These are phyloP conservation scores for Baryphthengus martii DNA, from an alignment of 2,113 vertebrate genomes.

Conservation along the genomic window DNA sequence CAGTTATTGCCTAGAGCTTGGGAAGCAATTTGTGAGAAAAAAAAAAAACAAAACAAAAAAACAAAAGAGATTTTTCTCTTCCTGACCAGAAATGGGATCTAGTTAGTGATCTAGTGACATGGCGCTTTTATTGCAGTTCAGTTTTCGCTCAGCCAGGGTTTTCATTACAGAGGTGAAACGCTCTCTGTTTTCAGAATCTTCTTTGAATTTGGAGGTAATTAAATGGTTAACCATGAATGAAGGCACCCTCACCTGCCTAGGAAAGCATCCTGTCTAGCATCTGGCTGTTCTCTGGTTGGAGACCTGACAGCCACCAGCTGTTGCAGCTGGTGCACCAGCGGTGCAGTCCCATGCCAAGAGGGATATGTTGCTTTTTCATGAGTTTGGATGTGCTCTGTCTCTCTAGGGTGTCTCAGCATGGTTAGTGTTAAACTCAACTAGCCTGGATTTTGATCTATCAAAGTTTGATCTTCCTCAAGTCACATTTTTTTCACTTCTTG, in stretches of 20 bases:
- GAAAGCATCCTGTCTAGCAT: neutral
- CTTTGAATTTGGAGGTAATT: neutral
- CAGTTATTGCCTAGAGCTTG: neutral
- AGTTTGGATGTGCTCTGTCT: neutral
- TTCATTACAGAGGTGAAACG: neutral
- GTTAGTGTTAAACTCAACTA: neutral
- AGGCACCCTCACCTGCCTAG: neutral
- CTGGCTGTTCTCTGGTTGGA: neutral
- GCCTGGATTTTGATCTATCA: neutral
- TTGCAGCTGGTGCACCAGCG: accelerated
- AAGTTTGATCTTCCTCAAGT: neutral
- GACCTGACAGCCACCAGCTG: neutral
- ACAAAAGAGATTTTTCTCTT: neutral
- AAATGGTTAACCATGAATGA: neutral
- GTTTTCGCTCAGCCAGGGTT: neutral
- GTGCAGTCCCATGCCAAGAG: neutral
- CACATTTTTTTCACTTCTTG: neutral
- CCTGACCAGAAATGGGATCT: neutral
- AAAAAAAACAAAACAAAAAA: accelerated
- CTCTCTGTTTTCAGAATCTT: neutral
- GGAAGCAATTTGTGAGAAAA: neutral
- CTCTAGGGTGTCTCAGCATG: neutral
- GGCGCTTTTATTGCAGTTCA: neutral
- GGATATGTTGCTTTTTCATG: neutral
- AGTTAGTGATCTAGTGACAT: neutral